Evolutionary conservation across 2,888 invertebrate species (phyloP).

Genomic region (Hirtodrosophila duncani): DNA sequence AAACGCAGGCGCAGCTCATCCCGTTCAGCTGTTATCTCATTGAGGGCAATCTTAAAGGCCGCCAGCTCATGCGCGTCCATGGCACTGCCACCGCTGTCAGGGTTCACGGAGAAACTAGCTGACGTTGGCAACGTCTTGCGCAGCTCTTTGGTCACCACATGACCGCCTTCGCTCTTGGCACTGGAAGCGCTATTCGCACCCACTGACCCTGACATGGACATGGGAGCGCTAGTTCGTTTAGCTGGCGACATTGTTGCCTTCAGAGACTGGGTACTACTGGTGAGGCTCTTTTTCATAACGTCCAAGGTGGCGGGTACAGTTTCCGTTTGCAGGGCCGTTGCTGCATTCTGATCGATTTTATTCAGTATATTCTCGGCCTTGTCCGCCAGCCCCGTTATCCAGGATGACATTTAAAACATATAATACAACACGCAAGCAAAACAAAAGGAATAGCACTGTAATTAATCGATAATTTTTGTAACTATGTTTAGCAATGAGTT

Average conservation of each 20-base stretch:
- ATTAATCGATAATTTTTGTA: too few relatives aligned
- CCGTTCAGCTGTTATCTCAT: slow-evolving; percentile 70
- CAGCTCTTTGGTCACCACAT: slow-evolving; percentile 37
- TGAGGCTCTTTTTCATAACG: slow-evolving; percentile 51
- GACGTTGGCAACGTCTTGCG: slow-evolving; percentile 43
- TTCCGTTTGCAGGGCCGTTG: slow-evolving; percentile 80
- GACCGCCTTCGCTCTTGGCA: slow-evolving; percentile 42
- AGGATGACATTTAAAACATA: slow-evolving; percentile 81
- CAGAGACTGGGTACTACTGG: slow-evolving; percentile 62
- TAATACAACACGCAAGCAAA: neutral
- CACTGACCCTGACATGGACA: slow-evolving; percentile 28
- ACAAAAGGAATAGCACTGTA: too few relatives aligned
- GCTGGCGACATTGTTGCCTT: slow-evolving; percentile 61
- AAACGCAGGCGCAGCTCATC: slow-evolving; percentile 70
- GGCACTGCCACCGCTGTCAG: slow-evolving; percentile 13
- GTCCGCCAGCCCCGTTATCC: slow-evolving; percentile 86
- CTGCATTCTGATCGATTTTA: slow-evolving; percentile 86
- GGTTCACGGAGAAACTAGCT: slow-evolving; percentile 34
- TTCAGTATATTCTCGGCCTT: slow-evolving; percentile 87
- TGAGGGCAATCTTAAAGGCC: slow-evolving; percentile 72
- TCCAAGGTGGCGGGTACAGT: slow-evolving; percentile 26
- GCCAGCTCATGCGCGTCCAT: slow-evolving; percentile 65
- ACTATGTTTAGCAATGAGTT: too few relatives aligned
- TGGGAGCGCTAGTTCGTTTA: slow-evolving; percentile 29
- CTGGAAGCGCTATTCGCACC: slow-evolving; percentile 38